phyloP scores from a whole-genome alignment of 2,113 vertebrate genomes.

The Natator depressus region DNA sequence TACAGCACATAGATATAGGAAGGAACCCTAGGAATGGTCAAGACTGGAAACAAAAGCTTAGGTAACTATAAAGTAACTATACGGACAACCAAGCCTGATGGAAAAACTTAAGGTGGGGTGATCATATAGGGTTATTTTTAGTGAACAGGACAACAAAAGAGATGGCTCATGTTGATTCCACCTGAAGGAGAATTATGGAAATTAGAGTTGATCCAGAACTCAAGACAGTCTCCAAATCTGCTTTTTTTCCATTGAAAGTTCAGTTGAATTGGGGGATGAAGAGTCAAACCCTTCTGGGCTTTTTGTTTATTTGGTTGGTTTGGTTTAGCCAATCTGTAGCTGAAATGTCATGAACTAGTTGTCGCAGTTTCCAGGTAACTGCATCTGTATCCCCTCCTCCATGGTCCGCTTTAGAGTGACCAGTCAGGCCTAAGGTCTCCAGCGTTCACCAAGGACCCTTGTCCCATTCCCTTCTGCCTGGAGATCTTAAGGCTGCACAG shows the following conservation, averaged over 20 bases:
- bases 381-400: too few species aligned
- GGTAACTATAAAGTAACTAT: neutral
- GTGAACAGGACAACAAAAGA: neutral
- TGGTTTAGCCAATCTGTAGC: neutral
- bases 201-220: too few species aligned
- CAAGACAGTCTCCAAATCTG: too few species aligned
- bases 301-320: neutral
- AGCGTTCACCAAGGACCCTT: too few species aligned
- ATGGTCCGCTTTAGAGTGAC: too few species aligned
- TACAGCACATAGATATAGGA: neutral
- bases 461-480: too few species aligned
- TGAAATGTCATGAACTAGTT: accelerated
- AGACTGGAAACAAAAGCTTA: neutral
- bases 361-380: too few species aligned
- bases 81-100: neutral
- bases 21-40: neutral
- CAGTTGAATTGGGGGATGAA: too few species aligned
- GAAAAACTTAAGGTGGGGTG: neutral
- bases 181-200: neutral
- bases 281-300: too few species aligned
- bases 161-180: neutral
- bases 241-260: too few species aligned
- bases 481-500: too few species aligned
- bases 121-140: neutral
- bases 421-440: too few species aligned